Conservation (phyloP, 2,888 invertebrate genomes). For the Rhodophaea formosa region DNA sequence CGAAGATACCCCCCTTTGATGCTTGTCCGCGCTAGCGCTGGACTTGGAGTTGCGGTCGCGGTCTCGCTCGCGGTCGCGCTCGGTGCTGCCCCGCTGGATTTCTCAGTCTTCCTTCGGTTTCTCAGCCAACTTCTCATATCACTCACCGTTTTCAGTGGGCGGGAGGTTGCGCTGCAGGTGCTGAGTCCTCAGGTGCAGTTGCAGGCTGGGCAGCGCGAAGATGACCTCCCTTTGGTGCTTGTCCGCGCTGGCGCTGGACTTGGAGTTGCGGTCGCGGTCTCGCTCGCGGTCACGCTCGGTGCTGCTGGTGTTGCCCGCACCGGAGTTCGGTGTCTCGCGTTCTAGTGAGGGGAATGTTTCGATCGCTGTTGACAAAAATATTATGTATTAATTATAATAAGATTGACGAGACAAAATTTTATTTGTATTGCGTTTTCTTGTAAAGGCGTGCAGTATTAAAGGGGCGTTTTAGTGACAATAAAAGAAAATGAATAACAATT, state of each 20-base stretch:
- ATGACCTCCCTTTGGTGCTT: constrained; percentile 95
- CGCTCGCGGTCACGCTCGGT: constrained; percentile 63
- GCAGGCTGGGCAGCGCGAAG: constrained; percentile 95
- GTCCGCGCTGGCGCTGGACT: constrained; percentile 74
- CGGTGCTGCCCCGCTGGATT: constrained; percentile 52
- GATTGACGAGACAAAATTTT: no score
- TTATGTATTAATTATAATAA: no score
- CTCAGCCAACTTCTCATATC: neutral
- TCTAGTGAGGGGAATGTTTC: constrained; percentile 95
- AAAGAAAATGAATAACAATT: no score
- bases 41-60: constrained; percentile 44
- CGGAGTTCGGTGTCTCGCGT: constrained; percentile 83
- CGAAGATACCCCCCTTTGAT: constrained; percentile 97
- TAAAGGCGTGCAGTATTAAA: no score
- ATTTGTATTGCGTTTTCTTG: no score
- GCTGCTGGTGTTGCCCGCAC: constrained; percentile 53
- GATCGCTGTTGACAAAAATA: constrained; percentile 83
- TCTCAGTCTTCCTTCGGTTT: neutral
- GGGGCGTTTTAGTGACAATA: no score
- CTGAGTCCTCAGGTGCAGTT: constrained; percentile 95
- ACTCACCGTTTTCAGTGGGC: constrained; percentile 82
- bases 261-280: constrained; percentile 40
- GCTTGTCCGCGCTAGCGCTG: constrained; percentile 80
- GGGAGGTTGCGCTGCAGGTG: constrained; percentile 90
- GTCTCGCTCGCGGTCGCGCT: constrained; percentile 57